phyloP scores from a whole-genome alignment of 2,797 vertebrate species.

The Euthynnus affinis region DNA sequence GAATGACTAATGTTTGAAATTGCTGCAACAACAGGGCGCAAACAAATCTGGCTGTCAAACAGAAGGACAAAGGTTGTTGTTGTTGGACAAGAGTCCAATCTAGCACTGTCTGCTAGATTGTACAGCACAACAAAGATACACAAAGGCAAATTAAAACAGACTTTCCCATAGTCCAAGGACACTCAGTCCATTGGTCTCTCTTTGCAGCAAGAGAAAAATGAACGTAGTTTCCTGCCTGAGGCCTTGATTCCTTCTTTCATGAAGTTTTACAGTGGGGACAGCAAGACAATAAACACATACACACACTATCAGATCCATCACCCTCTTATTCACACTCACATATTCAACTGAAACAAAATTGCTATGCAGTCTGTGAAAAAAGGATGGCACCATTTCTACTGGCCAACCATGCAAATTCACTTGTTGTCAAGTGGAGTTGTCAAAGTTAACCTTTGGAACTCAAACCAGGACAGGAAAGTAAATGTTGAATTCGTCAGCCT shows the following conservation, averaged over 20 bases:
- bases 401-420: background rate
- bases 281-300: slow-evolving; percentile 19
- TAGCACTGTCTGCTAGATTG: background rate
- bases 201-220: slow-evolving; percentile 17
- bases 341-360: background rate
- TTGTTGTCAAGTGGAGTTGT: background rate
- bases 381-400: background rate
- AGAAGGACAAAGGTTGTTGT: background rate
- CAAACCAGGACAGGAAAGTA: background rate
- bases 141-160: slow-evolving; percentile 1
- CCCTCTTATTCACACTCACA: slow-evolving; percentile 2
- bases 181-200: background rate
- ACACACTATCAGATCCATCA: slow-evolving; percentile 14
- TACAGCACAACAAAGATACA: background rate
- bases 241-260: slow-evolving; percentile 5
- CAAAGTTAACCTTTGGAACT: background rate
- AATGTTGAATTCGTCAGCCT: background rate
- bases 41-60: slow-evolving; percentile 1
- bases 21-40: background rate
- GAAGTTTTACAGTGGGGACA: slow-evolving; percentile 17
- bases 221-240: slow-evolving; percentile 1
- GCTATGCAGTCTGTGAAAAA: background rate
- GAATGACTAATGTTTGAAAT: background rate
- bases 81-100: background rate
- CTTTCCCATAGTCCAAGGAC: background rate